Base-by-base conservation (phyloP, 2,113 vertebrate species). In the Lampris megalopsis region DNA sequence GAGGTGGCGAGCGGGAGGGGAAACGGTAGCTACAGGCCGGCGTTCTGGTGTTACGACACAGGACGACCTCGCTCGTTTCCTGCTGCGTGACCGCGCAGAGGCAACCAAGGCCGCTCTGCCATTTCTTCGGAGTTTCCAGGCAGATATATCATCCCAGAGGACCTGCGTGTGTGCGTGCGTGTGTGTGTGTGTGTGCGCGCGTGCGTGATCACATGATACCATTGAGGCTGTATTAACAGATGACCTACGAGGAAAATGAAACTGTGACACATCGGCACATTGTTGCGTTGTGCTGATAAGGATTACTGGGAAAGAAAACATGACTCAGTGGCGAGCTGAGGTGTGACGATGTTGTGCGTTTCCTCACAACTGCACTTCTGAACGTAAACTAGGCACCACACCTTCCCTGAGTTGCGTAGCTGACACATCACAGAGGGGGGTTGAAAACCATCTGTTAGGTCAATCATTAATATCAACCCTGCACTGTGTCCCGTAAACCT, bases 21-120 rank as follows among this genome's bases (percentile, higher is more conserved):
- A n/a, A 53, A 65, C 82, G 65, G 87, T 75, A 87, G 87, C 81
- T 68, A 53, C 7, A 54, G 11, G 40, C 35, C 35, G 73, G n/a
- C 43, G 9, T 13, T 36, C 35, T 59, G 42, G 35, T 65, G 68
- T 74, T 60, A 42, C 81, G 56, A 73, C 42, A 49, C 42, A 49
- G 48, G 73, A 78, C 38, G 38, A 58, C 37, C 40, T 71, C 49
- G 45, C 56, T 61, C 36, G 40, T 77, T 81, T 87, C 63, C 42
- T 13, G 52, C 60, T 9, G 9, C 42, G 42, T 38, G 53, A 54
- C 8, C 4, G 4, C 49, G 40, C 68, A 71, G n/a, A 43, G 36
- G 37, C n/a, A 52, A 24, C 67, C 47, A 65, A 67, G 52, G 48
- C n/a, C 57, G 2, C 37, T 53, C 70, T 53, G 38, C 56, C 74